Percentiles rank a stretch among this genome's conserved stretches.
Evolutionary conservation across 2,888 invertebrate species (phyloP).

Genomic region (Aleiodes testaceus): DNA sequence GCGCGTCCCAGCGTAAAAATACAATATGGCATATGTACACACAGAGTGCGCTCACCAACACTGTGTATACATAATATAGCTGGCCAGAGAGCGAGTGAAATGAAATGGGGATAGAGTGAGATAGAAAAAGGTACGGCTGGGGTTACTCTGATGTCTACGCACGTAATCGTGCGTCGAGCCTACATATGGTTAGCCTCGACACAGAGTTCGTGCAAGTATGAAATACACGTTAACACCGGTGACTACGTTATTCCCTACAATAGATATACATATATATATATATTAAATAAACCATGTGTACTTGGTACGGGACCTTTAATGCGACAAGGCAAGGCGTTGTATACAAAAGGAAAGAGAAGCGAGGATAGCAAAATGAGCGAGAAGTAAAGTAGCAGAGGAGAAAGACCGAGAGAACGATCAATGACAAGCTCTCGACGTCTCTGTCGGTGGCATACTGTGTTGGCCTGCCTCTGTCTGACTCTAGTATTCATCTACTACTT

Average conservation of each 20-base stretch:
- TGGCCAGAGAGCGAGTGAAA: no score
- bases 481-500: background rate
- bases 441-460: conserved; percentile 50
- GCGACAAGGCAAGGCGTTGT: conserved; percentile 62
- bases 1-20: conserved; percentile 7
- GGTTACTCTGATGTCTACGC: conserved; percentile 2
- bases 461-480: conserved; percentile 49
- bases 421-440: conserved; percentile 66
- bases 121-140: no score
- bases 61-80: no score
- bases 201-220: background rate
- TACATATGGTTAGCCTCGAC: conserved; percentile 15
- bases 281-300: conserved; percentile 27
- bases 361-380: background rate
- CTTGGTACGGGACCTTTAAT: conserved; percentile 72
- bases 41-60: background rate
- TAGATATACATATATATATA: conserved; percentile 12
- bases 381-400: background rate
- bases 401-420: conserved; percentile 63
- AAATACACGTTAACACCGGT: conserved; percentile 16
- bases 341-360: conserved; percentile 3
- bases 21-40: conserved; percentile 4
- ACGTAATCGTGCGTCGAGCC: conserved; percentile 3
- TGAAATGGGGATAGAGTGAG: no score
- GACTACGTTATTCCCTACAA: conserved; percentile 14